Conservation (phyloP, 1,140 invertebrate genomes). For the Drosophila oshimai region DNA sequence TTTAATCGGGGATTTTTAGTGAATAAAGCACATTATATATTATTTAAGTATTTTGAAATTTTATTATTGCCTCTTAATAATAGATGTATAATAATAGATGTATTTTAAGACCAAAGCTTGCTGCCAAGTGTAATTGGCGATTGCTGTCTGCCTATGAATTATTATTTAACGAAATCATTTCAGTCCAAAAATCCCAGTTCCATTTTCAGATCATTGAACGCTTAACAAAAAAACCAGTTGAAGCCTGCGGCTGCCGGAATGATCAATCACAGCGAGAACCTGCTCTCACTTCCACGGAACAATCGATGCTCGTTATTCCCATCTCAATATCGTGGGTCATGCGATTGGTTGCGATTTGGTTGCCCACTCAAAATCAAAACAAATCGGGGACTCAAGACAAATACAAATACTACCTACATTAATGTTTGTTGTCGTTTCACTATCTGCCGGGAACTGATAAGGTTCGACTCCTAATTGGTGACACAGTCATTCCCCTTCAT, state of each 20-base stretch:
- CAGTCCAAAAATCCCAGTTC: constrained; percentile 8
- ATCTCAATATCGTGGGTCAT: neutral
- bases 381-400: constrained; percentile 5
- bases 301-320: neutral
- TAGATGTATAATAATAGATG: neutral
- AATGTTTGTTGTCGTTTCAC: neutral
- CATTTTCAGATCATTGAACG: constrained; percentile 31
- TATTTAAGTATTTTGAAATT: too few relatives aligned
- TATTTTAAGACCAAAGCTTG: neutral
- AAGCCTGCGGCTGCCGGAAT: constrained; percentile 37
- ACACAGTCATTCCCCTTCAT: constrained; percentile 64
- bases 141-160: neutral
- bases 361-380: constrained; percentile 20
- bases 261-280: constrained; percentile 18
- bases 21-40: neutral
- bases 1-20: neutral
- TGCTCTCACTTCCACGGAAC: constrained; percentile 11
- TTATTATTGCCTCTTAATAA: too few relatives aligned
- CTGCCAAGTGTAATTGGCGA: constrained; percentile 2
- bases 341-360: neutral
- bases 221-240: constrained; percentile 23
- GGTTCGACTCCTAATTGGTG: constrained; percentile 2
- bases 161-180: constrained; percentile 6
- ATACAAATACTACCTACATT: neutral
- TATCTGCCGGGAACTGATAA: constrained; percentile 36